Conservation (phyloP, 2,797 vertebrate species). For the Peromyscus melanophrys region DNA sequence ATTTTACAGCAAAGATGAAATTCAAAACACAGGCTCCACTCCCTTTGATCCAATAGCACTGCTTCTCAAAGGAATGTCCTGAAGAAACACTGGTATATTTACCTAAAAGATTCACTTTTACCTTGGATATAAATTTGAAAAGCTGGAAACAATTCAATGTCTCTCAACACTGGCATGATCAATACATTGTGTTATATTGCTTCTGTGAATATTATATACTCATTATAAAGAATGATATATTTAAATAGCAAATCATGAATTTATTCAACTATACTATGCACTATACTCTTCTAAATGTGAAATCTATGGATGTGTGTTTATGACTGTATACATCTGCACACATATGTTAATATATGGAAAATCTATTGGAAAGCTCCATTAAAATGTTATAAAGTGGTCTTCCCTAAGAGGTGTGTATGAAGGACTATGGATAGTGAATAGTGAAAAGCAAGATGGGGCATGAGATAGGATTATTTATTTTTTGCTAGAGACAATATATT, state of each 20-base stretch:
- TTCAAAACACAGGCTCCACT: neutral
- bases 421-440: neutral
- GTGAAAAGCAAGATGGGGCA: too few species aligned
- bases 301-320: neutral
- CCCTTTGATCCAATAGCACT: neutral
- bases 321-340: neutral
- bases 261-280: neutral
- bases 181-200: neutral
- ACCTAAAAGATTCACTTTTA: neutral
- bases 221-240: neutral
- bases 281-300: neutral
- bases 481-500: too few species aligned
- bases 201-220: neutral
- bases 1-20: neutral
- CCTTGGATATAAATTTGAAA: neutral
- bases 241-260: constrained; percentile 5
- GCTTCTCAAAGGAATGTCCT: neutral
- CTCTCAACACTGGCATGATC: neutral
- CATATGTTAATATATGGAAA: neutral
- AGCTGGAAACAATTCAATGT: neutral
- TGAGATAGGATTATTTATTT: neutral
- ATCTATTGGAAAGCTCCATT: neutral
- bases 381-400: neutral
- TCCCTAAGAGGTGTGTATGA: neutral
- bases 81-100: neutral